Base-by-base conservation (phyloP, 2,113 vertebrate species). In the Platichthys flesus region DNA sequence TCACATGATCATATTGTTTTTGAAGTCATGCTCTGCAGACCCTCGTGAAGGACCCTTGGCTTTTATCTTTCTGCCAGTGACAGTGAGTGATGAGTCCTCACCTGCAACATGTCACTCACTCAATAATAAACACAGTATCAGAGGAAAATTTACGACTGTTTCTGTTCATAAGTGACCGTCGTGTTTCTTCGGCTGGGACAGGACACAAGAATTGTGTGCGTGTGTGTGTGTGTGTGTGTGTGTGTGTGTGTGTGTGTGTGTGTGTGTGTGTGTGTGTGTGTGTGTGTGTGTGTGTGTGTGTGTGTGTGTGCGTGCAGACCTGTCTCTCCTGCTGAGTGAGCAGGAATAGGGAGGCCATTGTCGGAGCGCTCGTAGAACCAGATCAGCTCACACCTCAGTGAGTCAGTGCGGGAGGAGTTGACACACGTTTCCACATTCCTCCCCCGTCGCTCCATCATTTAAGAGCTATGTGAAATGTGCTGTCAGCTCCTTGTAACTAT, bases 291-390 rank as follows among this genome's bases (percentile, higher is more conserved):
- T 51, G 49, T 20, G 49, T 52, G 51, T 2, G 51, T n/a, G 20
- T 21, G 68, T 64, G 23, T 23, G 23, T 1, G 23, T 23, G 23
- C 23, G 23, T 23, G 1, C 23, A 23, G 23, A 85, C 52, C 71
- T 60, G 83, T 57, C 51, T 45, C 58, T 79, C 86, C 83, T 82
- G 79, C 62, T 78, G 68, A 74, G 62, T 72, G 84, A 84, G 76
- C 78, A 70, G 76, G 52, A 57, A 83, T 24, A 87, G 64, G 65
- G 23, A 68, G 58, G 62, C 49, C 69, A 66, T 78, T 83, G 71
- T 83, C 55, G 81, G 28, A 78, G 67, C 18, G 3, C 75, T 78
- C 55, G 75, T n/a, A 79, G 60, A 83, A 86, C 82, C 76, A 79
- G 85, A 67, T 71, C 60, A 61, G 35, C 59, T 45, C 2, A 47